Evolutionary conservation across 2,888 invertebrate species (phyloP).

Genomic region (Drosophila kanekoi): DNA sequence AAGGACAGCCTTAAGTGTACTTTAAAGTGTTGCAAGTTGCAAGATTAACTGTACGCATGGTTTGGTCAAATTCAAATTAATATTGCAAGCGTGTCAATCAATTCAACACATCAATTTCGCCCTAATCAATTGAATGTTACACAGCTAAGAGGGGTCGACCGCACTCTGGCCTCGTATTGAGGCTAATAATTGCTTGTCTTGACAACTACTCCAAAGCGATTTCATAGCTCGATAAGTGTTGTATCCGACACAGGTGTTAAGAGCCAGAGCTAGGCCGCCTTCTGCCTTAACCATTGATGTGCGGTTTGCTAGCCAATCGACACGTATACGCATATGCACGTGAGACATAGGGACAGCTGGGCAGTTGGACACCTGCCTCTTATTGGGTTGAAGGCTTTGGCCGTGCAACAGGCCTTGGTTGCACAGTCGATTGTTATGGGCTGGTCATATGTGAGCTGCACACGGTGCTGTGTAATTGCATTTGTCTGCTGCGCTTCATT

Average conservation of each 20-base stretch:
- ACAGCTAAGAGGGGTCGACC: background rate
- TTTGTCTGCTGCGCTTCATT: conserved; percentile 60
- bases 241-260: conserved; percentile 10
- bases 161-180: background rate
- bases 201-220: conserved; percentile 13
- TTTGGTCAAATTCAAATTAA: background rate
- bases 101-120: background rate
- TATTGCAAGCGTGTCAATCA: background rate
- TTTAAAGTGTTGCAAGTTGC: too few relatives aligned
- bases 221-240: conserved; percentile 39
- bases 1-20: too few relatives aligned
- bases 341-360: background rate
- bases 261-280: too few relatives aligned
- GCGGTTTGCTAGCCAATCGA: too few relatives aligned
- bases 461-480: conserved; percentile 33
- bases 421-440: background rate
- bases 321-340: too few relatives aligned
- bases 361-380: background rate
- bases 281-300: too few relatives aligned
- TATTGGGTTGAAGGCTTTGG: background rate
- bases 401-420: background rate
- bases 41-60: background rate
- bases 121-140: background rate
- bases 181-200: conserved; percentile 4
- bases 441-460: background rate